These are phyloP conservation scores for Linnaemya tessellans DNA, from an alignment of 2,888 invertebrate genomes.

Conservation along the genomic window DNA sequence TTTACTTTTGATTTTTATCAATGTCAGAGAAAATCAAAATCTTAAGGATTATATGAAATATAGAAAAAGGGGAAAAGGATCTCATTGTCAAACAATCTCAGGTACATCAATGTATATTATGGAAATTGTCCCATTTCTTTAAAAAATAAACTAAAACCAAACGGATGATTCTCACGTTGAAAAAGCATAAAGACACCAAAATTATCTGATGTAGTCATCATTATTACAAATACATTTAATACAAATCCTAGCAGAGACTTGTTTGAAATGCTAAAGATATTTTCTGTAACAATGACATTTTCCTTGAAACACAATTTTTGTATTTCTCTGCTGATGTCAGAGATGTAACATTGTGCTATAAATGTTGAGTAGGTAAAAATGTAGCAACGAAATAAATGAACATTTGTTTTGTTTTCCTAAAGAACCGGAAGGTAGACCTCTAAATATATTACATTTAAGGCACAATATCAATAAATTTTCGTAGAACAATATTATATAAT, in stretches of 20 bases:
- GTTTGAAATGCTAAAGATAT: slow-evolving; percentile 13
- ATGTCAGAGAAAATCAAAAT: slow-evolving; percentile 50
- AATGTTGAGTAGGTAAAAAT: slow-evolving; percentile 42
- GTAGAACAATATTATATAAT: slow-evolving; percentile 38
- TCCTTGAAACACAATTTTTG: slow-evolving; percentile 25
- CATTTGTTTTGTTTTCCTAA: slow-evolving; percentile 15
- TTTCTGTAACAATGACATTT: slow-evolving; percentile 27
- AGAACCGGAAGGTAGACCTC: slow-evolving; percentile 56
- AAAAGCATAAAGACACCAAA: neutral
- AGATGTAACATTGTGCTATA: neutral
- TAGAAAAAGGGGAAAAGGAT: slow-evolving; percentile 40
- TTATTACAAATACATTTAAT: slow-evolving; percentile 19
- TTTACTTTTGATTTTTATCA: slow-evolving; percentile 53
- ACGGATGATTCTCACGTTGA: slow-evolving; percentile 38
- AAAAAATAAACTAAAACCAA: neutral
- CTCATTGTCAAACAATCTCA: slow-evolving; percentile 36
- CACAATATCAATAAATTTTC: slow-evolving; percentile 51
- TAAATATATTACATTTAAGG: slow-evolving; percentile 25
- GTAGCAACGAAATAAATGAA: slow-evolving; percentile 12
- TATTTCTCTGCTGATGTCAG: slow-evolving; percentile 13
- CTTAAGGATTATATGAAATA: slow-evolving; percentile 38
- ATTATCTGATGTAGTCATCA: slow-evolving; percentile 30
- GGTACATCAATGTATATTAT: slow-evolving; percentile 37
- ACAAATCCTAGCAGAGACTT: neutral
- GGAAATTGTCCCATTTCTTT: slow-evolving; percentile 47